Conservation (phyloP, 2,113 vertebrate genomes). For the Tauraco erythrolophus region DNA sequence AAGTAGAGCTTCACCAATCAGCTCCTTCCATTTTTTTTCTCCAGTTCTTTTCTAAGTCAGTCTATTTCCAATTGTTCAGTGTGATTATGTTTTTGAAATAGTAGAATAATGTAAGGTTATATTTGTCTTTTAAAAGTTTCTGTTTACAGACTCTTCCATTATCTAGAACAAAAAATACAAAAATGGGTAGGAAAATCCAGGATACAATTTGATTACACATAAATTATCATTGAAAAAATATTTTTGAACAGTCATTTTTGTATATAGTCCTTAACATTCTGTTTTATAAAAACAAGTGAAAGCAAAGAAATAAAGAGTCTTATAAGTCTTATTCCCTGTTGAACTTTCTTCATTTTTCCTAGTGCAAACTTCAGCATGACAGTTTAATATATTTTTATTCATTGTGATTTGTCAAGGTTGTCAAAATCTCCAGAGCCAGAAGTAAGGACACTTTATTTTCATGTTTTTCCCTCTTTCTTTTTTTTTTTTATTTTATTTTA, state of each 20-base stretch:
- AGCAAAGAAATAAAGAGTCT: neutral
- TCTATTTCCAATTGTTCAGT: neutral
- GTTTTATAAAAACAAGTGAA: neutral
- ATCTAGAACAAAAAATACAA: neutral
- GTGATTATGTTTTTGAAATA: neutral
- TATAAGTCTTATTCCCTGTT: neutral
- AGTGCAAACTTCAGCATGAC: neutral
- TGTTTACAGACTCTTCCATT: neutral
- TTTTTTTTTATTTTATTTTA: neutral
- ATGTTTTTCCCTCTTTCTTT: neutral
- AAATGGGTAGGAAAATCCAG: neutral
- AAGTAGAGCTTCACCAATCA: neutral
- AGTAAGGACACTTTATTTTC: neutral
- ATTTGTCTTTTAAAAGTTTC: neutral
- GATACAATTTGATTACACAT: neutral
- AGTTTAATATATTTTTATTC: neutral
- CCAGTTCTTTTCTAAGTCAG: neutral
- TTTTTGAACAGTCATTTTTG: neutral
- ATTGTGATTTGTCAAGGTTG: constrained; percentile 17
- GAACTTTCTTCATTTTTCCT: neutral
- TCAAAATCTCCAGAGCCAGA: neutral
- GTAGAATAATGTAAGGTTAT: neutral
- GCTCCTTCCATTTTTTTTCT: neutral
- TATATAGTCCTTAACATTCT: neutral
- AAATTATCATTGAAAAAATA: neutral